Conservation (phyloP, 2,797 vertebrate genomes). For the Xyrichtys novacula region DNA sequence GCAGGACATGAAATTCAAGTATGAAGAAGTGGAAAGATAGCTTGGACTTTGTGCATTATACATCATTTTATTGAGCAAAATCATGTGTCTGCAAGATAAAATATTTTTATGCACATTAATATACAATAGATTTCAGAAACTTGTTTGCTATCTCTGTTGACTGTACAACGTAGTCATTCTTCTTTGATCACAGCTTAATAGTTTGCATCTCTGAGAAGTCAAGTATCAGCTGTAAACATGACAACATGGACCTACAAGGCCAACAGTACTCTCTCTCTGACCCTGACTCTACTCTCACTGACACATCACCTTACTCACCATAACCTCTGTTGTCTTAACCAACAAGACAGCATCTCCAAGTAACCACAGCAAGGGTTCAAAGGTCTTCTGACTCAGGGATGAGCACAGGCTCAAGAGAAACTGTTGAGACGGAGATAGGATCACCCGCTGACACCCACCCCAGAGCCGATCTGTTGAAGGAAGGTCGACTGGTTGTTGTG, state of each 20-base stretch:
- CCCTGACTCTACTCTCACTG: slow-evolving; percentile 38
- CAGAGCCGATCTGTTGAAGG: slow-evolving; percentile 94
- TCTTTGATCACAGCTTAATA: slow-evolving; percentile 34
- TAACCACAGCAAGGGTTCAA: slow-evolving; percentile 79
- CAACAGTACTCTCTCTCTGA: slow-evolving; percentile 25
- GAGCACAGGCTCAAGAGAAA: slow-evolving; percentile 78
- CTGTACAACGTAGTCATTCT: slow-evolving; percentile 21
- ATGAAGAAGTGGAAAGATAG: background rate
- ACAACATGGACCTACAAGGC: slow-evolving; percentile 28
- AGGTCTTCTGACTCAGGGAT: slow-evolving; percentile 96
- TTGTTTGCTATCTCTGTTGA: slow-evolving; percentile 18
- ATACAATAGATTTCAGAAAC: slow-evolving; percentile 59
- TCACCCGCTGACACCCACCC: slow-evolving; percentile 88
- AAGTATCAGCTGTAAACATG: slow-evolving; percentile 19
- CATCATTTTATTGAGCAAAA: slow-evolving; percentile 66
- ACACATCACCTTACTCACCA: slow-evolving; percentile 21
- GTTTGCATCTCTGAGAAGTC: slow-evolving; percentile 28
- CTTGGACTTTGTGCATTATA: slow-evolving; percentile 21
- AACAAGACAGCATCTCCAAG: slow-evolving; percentile 53
- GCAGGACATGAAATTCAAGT: slow-evolving; percentile 1
- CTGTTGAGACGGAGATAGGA: slow-evolving; percentile 78
- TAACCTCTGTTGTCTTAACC: slow-evolving; percentile 41
- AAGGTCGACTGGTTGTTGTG: slow-evolving; percentile 84
- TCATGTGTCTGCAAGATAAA: slow-evolving; percentile 44
- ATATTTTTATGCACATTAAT: slow-evolving; percentile 64